Conservation (phyloP, 2,797 vertebrate species). For the Aselliscus stoliczkanus region DNA sequence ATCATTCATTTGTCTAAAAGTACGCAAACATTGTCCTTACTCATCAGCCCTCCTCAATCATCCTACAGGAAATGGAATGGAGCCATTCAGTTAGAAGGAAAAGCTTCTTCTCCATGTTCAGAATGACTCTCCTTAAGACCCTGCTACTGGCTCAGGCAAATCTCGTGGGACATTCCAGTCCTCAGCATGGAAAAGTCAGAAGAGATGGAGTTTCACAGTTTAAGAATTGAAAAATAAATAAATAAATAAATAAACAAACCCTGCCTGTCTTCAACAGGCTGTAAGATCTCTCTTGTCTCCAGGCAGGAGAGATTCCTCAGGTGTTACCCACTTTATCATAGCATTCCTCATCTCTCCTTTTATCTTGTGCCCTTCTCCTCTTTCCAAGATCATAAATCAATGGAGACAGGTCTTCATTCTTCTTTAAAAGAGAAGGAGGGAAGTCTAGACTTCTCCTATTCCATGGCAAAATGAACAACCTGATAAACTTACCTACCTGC, state of each 20-base stretch:
- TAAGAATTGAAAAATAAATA: background rate
- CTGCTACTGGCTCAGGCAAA: constrained; percentile 25
- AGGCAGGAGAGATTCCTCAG: background rate
- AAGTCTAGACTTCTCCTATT: constrained; percentile 47
- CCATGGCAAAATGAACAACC: background rate
- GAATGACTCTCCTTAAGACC: constrained; percentile 42
- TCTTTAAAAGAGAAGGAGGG: constrained; percentile 30
- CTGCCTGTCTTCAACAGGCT: constrained; percentile 47
- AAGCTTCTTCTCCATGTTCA: constrained; percentile 24
- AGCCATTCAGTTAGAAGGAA: background rate
- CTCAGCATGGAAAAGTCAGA: constrained; percentile 47
- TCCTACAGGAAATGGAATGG: background rate
- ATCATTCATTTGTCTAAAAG: constrained; percentile 9
- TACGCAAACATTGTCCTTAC: background rate
- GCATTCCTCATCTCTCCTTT: constrained; percentile 50
- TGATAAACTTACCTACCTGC: constrained; percentile 26
- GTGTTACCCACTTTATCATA: constrained; percentile 55
- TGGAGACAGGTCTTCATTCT: constrained; percentile 41
- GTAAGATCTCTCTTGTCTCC: constrained; percentile 48
- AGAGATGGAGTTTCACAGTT: constrained; percentile 44
- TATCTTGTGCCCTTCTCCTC: constrained; percentile 65
- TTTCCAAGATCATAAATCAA: constrained; percentile 66
- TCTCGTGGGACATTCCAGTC: constrained; percentile 38
- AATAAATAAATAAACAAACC: background rate
- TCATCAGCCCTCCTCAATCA: background rate